These are phyloP conservation scores for Eubasilissa regina DNA, from an alignment of 1,140 invertebrate genomes.

Conservation along the genomic window DNA sequence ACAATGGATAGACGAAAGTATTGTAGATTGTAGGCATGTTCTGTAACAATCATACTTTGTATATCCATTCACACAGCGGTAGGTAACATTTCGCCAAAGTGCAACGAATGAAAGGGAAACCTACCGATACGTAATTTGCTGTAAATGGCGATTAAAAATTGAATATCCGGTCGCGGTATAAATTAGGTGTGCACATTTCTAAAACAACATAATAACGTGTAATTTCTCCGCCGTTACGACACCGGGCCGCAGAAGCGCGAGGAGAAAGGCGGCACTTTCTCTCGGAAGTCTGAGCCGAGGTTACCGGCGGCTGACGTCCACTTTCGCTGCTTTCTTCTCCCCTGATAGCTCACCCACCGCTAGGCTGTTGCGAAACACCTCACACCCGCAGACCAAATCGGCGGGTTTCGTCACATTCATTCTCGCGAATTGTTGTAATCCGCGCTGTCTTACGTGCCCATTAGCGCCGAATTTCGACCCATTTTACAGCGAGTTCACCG, in stretches of 20 bases:
- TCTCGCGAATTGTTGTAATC: constrained; percentile 24
- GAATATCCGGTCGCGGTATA: constrained; percentile 32
- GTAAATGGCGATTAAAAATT: constrained; percentile 32
- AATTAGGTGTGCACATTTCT: constrained; percentile 23
- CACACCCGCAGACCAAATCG: constrained; percentile 14
- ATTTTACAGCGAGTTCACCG: constrained; percentile 15
- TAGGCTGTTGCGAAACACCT: constrained; percentile 40
- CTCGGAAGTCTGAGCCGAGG: constrained; percentile 48
- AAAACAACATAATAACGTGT: constrained; percentile 45
- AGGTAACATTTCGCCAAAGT: constrained; percentile 22
- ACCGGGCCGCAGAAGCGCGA: constrained; percentile 37
- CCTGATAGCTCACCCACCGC: constrained; percentile 17
- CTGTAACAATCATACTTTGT: no score
- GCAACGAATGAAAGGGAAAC: constrained; percentile 49
- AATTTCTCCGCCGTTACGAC: constrained; percentile 58
- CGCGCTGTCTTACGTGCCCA: neutral
- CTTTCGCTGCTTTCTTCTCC: constrained; percentile 59
- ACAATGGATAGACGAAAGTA: no score
- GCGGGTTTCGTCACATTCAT: neutral
- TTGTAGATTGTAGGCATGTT: no score
- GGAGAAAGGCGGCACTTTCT: constrained; percentile 59
- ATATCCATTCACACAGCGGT: neutral
- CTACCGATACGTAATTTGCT: constrained; percentile 2
- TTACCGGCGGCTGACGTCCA: constrained; percentile 33
- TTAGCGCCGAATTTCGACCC: constrained; percentile 14